Conservation (phyloP, 2,888 invertebrate species). For the Leptinotarsa juncta region DNA sequence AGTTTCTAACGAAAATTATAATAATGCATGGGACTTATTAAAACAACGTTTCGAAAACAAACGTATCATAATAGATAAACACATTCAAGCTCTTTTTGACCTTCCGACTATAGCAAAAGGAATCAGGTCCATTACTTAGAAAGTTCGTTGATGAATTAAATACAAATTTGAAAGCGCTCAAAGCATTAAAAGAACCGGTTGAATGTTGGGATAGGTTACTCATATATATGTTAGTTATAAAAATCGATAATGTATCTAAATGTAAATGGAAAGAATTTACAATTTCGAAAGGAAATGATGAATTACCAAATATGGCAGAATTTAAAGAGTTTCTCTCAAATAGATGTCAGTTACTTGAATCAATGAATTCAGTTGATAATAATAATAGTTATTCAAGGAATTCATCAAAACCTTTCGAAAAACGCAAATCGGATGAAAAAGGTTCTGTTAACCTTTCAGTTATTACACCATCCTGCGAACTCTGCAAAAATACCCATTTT, state of each 20-base stretch:
- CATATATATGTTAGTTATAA: background rate
- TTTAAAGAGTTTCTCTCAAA: conserved; percentile 4
- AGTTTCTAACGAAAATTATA: conserved; percentile 3
- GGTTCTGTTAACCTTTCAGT: background rate
- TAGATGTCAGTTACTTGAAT: background rate
- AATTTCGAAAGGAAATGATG: background rate
- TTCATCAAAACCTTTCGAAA: background rate
- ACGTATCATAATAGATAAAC: background rate
- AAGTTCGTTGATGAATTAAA: background rate
- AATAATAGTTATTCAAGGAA: background rate
- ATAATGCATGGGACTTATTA: conserved; percentile 1
- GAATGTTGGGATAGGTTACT: background rate
- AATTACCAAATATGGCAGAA: background rate
- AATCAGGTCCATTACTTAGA: background rate
- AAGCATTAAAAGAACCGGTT: background rate
- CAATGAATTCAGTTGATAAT: background rate
- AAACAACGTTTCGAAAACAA: conserved; percentile 5
- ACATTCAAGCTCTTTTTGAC: background rate
- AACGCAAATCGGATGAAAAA: background rate
- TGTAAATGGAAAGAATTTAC: background rate
- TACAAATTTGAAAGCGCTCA: background rate
- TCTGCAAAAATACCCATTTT: conserved; percentile 12
- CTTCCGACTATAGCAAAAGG: background rate
- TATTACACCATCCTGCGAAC: background rate
- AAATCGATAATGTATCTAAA: background rate